Conservation (phyloP, 2,888 invertebrate genomes). For the Leptura quadrifasciata region DNA sequence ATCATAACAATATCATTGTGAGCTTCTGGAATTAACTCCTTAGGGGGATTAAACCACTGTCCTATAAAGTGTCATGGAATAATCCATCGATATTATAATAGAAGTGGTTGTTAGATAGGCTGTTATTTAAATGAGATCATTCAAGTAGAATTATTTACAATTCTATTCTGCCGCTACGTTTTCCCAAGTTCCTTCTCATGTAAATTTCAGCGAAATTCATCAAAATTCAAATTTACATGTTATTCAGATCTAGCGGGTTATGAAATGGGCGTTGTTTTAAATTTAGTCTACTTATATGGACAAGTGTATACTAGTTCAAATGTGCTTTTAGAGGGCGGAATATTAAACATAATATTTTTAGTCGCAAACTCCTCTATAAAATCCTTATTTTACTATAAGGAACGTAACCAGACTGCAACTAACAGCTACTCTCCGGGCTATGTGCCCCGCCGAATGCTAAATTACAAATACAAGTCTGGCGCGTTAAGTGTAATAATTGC, state of each 20-base stretch:
- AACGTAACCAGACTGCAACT: too few species aligned
- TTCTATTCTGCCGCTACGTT: not conserved
- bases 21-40: too few species aligned
- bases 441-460: too few species aligned
- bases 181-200: not conserved
- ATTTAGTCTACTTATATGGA: not conserved
- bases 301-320: not conserved
- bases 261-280: not conserved
- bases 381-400: too few species aligned
- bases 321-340: too few species aligned
- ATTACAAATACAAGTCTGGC: too few species aligned
- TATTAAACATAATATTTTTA: too few species aligned
- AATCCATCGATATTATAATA: not conserved
- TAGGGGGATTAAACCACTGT: not conserved
- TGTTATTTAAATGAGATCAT: not conserved
- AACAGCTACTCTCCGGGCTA: too few species aligned
- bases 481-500: too few species aligned
- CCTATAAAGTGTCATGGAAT: not conserved
- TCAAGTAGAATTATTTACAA: not conserved
- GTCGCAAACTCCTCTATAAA: too few species aligned
- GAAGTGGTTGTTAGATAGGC: not conserved
- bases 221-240: not conserved
- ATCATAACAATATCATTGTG: too few species aligned
- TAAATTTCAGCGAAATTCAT: not conserved
- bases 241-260: not conserved